Percentiles rank a stretch among this genome's conserved stretches.
Evolutionary conservation across 2,888 invertebrate species (phyloP).

Genomic region (Mesoligia furuncula): DNA sequence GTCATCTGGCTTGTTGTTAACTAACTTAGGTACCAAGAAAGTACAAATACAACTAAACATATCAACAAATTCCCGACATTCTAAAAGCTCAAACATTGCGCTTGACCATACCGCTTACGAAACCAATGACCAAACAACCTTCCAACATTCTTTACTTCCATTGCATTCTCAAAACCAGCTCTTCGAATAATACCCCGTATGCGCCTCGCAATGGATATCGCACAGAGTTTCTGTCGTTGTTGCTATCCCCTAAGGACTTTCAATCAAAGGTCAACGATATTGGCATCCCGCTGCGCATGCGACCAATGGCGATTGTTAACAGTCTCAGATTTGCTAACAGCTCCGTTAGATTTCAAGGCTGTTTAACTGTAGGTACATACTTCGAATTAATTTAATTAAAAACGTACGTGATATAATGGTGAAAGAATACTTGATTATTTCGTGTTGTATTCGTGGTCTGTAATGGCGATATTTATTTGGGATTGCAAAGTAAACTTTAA

Average conservation of each 20-base stretch:
- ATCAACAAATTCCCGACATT: conserved; percentile 26
- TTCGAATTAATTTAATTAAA: conserved; percentile 51
- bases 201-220: not conserved
- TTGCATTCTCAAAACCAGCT: not conserved
- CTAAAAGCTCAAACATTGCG: conserved; percentile 21
- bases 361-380: conserved; percentile 16
- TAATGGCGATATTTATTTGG: not conserved
- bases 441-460: not conserved
- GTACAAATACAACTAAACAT: not conserved
- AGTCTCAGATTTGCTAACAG: conserved; percentile 23
- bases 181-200: not conserved
- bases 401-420: conserved; percentile 5
- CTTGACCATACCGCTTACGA: conserved; percentile 35
- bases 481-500: not conserved
- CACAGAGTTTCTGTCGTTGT: not conserved
- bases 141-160: conserved; percentile 17
- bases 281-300: conserved; percentile 52
- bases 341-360: conserved; percentile 51
- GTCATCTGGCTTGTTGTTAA: not conserved
- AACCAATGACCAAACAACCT: not conserved
- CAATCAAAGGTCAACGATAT: conserved; percentile 41
- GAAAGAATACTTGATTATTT: not conserved
- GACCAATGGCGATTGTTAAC: conserved; percentile 49
- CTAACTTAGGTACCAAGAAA: not conserved
- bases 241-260: conserved; percentile 10